Evolutionary conservation across 2,113 vertebrate species (phyloP).

Genomic region (Psephotus haematonotus): DNA sequence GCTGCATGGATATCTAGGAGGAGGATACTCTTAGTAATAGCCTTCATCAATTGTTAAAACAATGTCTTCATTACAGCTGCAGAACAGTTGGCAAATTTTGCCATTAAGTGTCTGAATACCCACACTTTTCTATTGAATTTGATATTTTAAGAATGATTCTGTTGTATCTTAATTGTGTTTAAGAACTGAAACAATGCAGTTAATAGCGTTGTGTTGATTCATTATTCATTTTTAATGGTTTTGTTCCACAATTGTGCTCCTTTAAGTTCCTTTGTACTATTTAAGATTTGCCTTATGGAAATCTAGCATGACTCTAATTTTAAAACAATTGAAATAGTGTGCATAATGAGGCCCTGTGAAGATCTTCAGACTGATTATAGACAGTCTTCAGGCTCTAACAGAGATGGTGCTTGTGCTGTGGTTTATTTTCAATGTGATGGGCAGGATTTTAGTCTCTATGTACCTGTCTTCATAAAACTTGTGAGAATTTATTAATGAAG

Average conservation of each 20-base stretch:
- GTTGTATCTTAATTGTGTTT: slow-evolving; percentile 2
- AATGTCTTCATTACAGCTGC: not conserved
- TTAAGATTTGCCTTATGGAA: not conserved
- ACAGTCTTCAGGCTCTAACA: not conserved
- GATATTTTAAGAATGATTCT: not conserved
- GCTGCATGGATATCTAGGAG: not conserved
- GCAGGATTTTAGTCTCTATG: not conserved
- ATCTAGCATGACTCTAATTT: not conserved
- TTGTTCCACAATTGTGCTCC: not conserved
- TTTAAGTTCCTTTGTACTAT: not conserved
- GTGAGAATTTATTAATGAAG: not conserved
- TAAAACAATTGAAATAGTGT: not conserved
- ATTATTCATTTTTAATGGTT: not conserved
- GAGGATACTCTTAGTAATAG: not conserved
- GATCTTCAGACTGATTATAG: not conserved
- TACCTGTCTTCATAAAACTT: not conserved
- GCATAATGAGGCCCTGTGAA: not conserved
- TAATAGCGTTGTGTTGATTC: not conserved
- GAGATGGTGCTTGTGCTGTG: not conserved
- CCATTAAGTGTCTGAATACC: not conserved
- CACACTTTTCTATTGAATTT: not conserved
- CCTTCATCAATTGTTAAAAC: not conserved
- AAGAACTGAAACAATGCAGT: not conserved
- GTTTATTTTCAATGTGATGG: not conserved
- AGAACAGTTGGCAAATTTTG: not conserved